Conservation (phyloP, 2,888 invertebrate genomes). For the Acanthosepion lycidas region DNA sequence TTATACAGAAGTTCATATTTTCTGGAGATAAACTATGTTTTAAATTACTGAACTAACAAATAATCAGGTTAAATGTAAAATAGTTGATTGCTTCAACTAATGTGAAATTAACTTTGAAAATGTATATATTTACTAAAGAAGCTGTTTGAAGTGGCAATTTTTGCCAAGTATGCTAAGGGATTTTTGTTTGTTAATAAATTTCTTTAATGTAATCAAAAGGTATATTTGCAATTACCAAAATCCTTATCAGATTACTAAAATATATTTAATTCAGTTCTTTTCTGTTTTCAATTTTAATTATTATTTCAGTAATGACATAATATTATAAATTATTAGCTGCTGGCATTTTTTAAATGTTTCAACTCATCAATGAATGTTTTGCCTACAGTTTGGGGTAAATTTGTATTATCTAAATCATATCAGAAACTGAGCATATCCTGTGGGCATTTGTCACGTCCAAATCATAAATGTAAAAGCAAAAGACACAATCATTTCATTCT, state of each 20-base stretch:
- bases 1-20: too few relatives aligned
- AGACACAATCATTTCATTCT: too few relatives aligned
- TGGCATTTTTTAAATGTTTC: not conserved
- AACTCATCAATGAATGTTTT: too few relatives aligned
- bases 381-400: too few relatives aligned
- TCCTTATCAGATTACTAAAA: not conserved
- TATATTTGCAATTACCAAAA: not conserved
- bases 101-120: not conserved
- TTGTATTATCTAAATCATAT: too few relatives aligned
- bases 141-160: not conserved
- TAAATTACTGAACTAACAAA: too few relatives aligned
- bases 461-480: too few relatives aligned
- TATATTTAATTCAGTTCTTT: not conserved
- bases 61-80: not conserved
- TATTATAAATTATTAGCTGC: not conserved
- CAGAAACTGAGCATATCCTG: too few relatives aligned
- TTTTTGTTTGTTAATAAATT: not conserved
- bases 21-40: too few relatives aligned
- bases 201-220: not conserved
- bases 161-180: not conserved
- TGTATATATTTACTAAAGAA: not conserved
- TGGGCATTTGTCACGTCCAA: too few relatives aligned
- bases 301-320: not conserved
- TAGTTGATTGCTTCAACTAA: not conserved
- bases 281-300: not conserved